Conservation (phyloP, 2,888 invertebrate species). For the Tetranychus truncatus region DNA sequence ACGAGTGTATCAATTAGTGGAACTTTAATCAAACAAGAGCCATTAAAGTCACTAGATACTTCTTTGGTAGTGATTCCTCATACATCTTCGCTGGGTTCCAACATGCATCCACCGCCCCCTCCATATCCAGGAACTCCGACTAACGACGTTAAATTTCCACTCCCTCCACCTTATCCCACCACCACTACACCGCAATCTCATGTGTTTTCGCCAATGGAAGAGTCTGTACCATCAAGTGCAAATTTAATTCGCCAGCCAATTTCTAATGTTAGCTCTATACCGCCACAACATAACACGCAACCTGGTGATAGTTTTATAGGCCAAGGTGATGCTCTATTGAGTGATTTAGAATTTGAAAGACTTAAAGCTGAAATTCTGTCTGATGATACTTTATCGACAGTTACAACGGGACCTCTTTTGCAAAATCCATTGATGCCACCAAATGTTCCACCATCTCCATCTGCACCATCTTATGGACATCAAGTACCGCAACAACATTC, state of each 20-base stretch:
- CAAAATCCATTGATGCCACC: conserved; percentile 14
- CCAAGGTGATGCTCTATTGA: conserved; percentile 30
- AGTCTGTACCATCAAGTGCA: background rate
- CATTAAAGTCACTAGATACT: background rate
- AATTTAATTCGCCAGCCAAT: background rate
- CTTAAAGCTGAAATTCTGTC: conserved; percentile 45
- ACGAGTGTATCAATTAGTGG: background rate
- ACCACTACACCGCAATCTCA: background rate
- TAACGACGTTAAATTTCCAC: background rate
- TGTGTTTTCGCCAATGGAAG: background rate
- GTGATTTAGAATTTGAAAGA: conserved; percentile 45
- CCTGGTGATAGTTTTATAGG: background rate
- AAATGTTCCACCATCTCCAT: conserved; percentile 15
- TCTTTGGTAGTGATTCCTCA: background rate
- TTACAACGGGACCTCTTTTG: conserved; percentile 10
- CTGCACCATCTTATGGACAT: background rate
- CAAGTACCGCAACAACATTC: background rate
- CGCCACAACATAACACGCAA: background rate
- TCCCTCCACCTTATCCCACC: conserved; percentile 12
- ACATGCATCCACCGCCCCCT: conserved; percentile 48
- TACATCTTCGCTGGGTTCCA: background rate
- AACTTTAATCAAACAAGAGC: background rate
- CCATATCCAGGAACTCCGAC: conserved; percentile 47
- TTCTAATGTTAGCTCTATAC: background rate
- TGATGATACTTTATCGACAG: conserved; percentile 23